Base-by-base conservation (phyloP, 2,113 vertebrate genomes). In the Grammomys surdaster region DNA sequence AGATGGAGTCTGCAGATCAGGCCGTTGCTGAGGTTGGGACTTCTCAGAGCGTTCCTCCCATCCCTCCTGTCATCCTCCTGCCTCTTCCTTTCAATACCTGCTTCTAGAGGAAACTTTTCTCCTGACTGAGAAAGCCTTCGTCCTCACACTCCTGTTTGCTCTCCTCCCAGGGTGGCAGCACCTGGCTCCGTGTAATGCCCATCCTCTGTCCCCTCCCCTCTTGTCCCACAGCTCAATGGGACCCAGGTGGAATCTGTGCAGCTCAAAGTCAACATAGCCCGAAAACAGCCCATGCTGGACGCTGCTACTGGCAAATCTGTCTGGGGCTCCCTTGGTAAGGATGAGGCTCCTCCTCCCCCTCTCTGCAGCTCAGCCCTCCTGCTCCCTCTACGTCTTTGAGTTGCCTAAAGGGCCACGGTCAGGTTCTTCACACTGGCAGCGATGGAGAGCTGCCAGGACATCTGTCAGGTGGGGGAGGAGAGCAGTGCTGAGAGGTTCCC, bases 241-340 rank as follows among this genome's bases (percentile, higher is more conserved):
- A 98, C 97, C 70, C 98, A 98, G 1, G 99, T 99, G 87, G 99
- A 99, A 76, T 99, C 99, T 0, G 96, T 99, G 56, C 98, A 98
- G 94, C 98, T 99, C 94, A 99, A 99, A 98, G 99, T 99, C 97
- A 99, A 99, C 98, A 99, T 99, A 6, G 99, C 99, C 87, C 99
- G 99, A 86, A 99, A 99, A 92, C 99, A 99, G 98, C 99, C 99
- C 63, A 99, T 99, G 99, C 97, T 99, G 96, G 99, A 99, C 0
- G 99, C 98, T 0, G 99, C 99, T 90, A 99, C 98, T 0, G 99
- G 99, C 81, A 99, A 99, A 92, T 99, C 99, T 13, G 98, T 99
- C 65, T 99, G 99, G 99, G 99, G 99, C 22, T 99, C 99, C 65
- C 98, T 99, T 12, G 99, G 99, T 99, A 98, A 99, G 98, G 90